Evolutionary conservation across 2,888 invertebrate species (phyloP).

Genomic region (Apamea anceps): DNA sequence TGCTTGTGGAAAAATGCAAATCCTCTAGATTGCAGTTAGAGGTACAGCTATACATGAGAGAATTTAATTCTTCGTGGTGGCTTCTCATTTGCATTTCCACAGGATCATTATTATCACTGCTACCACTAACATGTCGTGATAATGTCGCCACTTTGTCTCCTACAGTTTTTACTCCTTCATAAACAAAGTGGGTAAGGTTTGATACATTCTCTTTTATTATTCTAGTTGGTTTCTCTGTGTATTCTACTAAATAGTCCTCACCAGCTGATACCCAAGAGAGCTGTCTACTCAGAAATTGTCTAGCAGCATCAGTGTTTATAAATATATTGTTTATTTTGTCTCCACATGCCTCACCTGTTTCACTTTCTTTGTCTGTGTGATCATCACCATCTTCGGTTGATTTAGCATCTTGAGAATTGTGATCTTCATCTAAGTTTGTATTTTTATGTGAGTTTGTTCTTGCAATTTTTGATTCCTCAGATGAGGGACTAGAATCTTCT

Average conservation of each 20-base stretch:
- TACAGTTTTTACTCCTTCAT: constrained; percentile 94
- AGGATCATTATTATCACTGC: constrained; percentile 92
- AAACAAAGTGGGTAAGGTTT: constrained; percentile 93
- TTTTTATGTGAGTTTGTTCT: constrained; percentile 83
- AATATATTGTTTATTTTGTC: constrained; percentile 92
- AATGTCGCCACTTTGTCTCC: constrained; percentile 93
- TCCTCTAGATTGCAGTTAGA: constrained; percentile 90
- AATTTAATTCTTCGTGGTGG: constrained; percentile 88
- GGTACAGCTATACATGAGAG: constrained; percentile 84
- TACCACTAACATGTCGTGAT: constrained; percentile 93
- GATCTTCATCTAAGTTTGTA: constrained; percentile 72
- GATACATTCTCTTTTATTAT: constrained; percentile 94
- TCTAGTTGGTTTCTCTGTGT: constrained; percentile 92
- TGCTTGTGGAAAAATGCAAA: constrained; percentile 92
- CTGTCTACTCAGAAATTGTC: constrained; percentile 94
- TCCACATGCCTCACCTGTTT: constrained; percentile 75
- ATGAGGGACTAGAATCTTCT: constrained; percentile 90
- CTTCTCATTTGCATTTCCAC: constrained; percentile 85
- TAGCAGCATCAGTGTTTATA: constrained; percentile 94
- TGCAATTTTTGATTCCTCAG: constrained; percentile 89
- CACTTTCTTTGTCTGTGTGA: constrained; percentile 76
- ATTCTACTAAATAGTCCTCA: constrained; percentile 92
- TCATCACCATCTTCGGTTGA: constrained; percentile 74
- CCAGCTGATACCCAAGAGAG: constrained; percentile 93
- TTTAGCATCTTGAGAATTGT: constrained; percentile 72